A percentile compares a stretch with the other conserved stretches of the same genome.
These are phyloP conservation scores for Vandiemenella viatica DNA, from an alignment of 2,888 invertebrate genomes.

Conservation along the genomic window DNA sequence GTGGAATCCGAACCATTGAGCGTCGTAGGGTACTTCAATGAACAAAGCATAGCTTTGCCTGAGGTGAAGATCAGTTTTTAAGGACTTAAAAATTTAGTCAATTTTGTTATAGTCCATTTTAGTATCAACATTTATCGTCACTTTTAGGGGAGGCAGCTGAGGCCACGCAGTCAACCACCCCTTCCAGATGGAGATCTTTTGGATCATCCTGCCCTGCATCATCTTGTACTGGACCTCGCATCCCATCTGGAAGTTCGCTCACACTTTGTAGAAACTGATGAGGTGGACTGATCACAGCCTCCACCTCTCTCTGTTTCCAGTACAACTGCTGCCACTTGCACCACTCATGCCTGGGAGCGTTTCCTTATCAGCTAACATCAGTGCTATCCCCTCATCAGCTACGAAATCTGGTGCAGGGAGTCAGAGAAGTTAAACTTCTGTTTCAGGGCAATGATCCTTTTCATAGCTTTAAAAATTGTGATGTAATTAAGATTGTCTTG, in stretches of 20 bases:
- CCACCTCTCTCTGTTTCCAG: slow-evolving; percentile 25
- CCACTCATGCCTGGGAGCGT: background rate
- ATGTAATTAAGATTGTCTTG: slow-evolving; percentile 6
- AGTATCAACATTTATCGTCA: too few species aligned
- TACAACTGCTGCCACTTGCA: slow-evolving; percentile 1
- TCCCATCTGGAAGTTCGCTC: slow-evolving; percentile 67
- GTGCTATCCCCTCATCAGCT: too few species aligned
- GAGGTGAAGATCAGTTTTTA: too few species aligned
- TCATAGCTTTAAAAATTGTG: slow-evolving; percentile 13
- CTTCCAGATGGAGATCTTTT: slow-evolving; percentile 75
- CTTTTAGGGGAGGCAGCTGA: slow-evolving; percentile 68
- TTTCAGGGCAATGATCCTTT: slow-evolving; percentile 10
- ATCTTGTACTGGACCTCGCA: slow-evolving; percentile 69
- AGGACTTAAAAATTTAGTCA: too few species aligned
- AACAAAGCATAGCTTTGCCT: too few species aligned
- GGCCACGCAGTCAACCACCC: slow-evolving; percentile 72
- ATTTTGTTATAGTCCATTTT: too few species aligned
- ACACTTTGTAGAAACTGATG: slow-evolving; percentile 47
- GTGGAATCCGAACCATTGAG: too few species aligned
- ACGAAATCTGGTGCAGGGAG: too few species aligned
- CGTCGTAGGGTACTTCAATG: too few species aligned
- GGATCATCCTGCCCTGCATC: slow-evolving; percentile 65
- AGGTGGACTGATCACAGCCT: slow-evolving; percentile 46
- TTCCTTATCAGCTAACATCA: too few species aligned
- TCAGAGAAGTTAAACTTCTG: too few species aligned